phyloP scores from a whole-genome alignment of 2,888 invertebrate species.

The Ischnura elegans region DNA sequence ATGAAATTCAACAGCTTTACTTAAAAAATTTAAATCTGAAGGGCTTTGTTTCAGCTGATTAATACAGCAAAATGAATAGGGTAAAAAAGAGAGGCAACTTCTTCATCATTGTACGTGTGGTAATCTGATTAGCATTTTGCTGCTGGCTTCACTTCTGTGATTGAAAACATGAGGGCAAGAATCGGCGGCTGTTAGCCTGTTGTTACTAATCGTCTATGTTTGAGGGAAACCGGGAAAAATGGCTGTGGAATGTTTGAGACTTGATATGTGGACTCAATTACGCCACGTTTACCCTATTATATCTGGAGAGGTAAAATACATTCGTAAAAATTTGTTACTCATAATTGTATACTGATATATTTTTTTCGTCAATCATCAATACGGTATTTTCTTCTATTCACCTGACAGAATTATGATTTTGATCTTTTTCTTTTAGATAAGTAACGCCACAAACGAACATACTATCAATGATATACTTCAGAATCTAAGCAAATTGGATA shows the following conservation, averaged over 20 bases:
- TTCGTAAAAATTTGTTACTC: not conserved
- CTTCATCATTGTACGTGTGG: too few relatives aligned
- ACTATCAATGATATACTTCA: not conserved
- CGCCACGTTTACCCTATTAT: slow-evolving; percentile 9
- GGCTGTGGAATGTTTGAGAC: slow-evolving; percentile 14
- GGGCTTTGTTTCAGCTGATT: too few relatives aligned
- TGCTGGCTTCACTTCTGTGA: too few relatives aligned
- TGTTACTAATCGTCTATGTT: not conserved
- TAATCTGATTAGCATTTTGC: too few relatives aligned
- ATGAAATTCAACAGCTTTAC: too few relatives aligned
- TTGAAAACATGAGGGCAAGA: too few relatives aligned
- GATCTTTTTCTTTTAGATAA: not conserved
- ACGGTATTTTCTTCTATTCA: not conserved
- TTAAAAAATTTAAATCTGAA: too few relatives aligned
- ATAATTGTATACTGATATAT: too few relatives aligned
- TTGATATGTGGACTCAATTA: slow-evolving; percentile 10
- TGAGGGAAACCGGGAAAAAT: slow-evolving; percentile 3
- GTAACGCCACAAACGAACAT: not conserved
- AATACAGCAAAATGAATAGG: too few relatives aligned
- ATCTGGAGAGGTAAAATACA: slow-evolving; percentile 22
- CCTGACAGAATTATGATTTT: not conserved
- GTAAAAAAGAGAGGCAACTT: too few relatives aligned
- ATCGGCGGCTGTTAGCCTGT: too few relatives aligned
- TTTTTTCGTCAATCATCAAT: not conserved
- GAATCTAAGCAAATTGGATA: slow-evolving; percentile 1